These are phyloP conservation scores for Pseudococcus jackbeardsleyi DNA, from an alignment of 2,888 invertebrate genomes.

Conservation along the genomic window DNA sequence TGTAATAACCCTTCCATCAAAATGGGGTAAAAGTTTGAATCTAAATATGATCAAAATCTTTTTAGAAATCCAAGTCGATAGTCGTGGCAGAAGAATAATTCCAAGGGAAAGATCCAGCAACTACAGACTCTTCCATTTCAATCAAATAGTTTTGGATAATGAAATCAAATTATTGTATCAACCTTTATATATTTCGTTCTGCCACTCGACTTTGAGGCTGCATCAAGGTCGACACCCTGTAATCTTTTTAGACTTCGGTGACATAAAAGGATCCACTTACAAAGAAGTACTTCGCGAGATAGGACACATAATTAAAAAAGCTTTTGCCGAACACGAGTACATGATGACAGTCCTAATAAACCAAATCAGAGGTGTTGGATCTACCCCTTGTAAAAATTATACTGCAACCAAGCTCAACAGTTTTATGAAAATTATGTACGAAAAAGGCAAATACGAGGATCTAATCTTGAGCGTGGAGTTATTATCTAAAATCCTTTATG, in stretches of 20 bases:
- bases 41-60: background rate
- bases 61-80: background rate
- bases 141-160: background rate
- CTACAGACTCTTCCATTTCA: background rate
- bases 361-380: background rate
- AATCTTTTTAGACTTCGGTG: background rate
- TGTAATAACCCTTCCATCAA: background rate
- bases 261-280: background rate
- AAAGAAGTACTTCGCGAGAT: background rate
- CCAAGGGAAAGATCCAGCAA: background rate
- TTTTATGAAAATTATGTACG: background rate
- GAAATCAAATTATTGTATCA: background rate
- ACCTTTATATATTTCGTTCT: background rate
- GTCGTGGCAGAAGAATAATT: background rate
- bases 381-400: background rate
- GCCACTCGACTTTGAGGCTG: background rate
- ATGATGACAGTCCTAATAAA: background rate
- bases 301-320: background rate
- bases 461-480: background rate
- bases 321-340: background rate
- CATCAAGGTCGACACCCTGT: background rate
- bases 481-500: background rate
- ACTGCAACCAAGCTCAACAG: background rate
- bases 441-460: background rate
- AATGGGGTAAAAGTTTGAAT: slow-evolving; percentile 29